Base-by-base conservation (phyloP, 2,113 vertebrate genomes). In the Aptenodytes forsteri region DNA sequence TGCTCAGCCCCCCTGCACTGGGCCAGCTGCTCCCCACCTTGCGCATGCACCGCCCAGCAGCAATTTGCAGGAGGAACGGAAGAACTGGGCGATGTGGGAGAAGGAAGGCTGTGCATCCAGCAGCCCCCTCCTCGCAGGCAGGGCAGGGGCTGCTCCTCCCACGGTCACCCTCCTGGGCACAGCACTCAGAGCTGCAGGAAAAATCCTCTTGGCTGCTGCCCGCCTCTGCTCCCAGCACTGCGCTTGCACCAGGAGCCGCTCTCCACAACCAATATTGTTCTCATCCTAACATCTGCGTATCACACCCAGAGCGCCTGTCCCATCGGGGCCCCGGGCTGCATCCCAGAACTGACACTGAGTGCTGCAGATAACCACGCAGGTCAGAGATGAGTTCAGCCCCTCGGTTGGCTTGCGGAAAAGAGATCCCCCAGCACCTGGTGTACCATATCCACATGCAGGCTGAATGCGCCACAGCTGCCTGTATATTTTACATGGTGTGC, bases 371-470 rank as follows among this genome's bases (percentile, higher is more conserved):
- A 46, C 44, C 59, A 32, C 8, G 1, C 17, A 38, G 42, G 49
- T 54, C 65, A 71, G 69, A 61, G 30, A 81, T 1, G 54, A 54
- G 50, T 6, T 50, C n/a, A 61, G 59, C 42, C 52, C 40, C 75
- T 72, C 47, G 0, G 3, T 26, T 0, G 1, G 55, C 49, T 75
- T 11, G 2, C 4, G 3, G 50, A 36, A 56, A 54, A 83, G 71
- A 65, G 55, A 82, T 25, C 36, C 81, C 55, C 13, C 42, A 32
- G 76, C 62, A 83, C 56, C 49, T 25, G 30, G 50, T 20, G 59
- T 6, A 22, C 30, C 22, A 2, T 40, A 36, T 44, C 65, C 13
- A 46, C 30, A 44, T 0, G 23, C 49, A 54, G 50, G 65, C 79
- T 29, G 54, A 44, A 30, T 2, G 1, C 6, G 22, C 69, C 1